A percentile compares a stretch with the other conserved stretches of the same genome.
phyloP scores from a whole-genome alignment of 2,113 vertebrate species.

The Nycticebus coucang region DNA sequence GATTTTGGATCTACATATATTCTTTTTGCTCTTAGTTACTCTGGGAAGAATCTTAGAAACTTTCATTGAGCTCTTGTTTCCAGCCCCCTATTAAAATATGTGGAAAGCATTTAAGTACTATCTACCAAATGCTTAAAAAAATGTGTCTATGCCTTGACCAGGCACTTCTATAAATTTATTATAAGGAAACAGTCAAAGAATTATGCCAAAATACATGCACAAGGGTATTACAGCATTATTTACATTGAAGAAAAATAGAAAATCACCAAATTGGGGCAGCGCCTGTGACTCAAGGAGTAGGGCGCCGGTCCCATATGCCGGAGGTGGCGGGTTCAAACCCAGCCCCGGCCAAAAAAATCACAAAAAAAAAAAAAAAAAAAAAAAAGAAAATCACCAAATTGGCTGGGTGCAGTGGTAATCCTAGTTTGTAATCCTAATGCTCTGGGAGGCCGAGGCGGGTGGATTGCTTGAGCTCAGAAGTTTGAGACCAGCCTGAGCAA shows the following conservation, averaged over 20 bases:
- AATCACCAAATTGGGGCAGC: too few relatives aligned
- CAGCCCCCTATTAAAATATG: background rate
- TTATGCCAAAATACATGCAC: background rate
- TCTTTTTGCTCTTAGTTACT: background rate
- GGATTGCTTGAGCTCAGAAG: too few relatives aligned
- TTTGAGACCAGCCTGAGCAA: too few relatives aligned
- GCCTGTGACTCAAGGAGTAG: too few relatives aligned
- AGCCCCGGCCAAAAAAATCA: too few relatives aligned
- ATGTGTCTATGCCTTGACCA: background rate
- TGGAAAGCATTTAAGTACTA: background rate
- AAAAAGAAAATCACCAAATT: background rate
- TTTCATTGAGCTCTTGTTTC: background rate
- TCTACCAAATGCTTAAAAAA: conserved; percentile 4
- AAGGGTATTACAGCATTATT: conserved; percentile 6
- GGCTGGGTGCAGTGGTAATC: too few relatives aligned
- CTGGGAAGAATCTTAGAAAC: conserved; percentile 5
- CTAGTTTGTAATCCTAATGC: too few relatives aligned
- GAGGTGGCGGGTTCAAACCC: too few relatives aligned
- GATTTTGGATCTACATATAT: background rate
- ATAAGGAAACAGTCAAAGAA: background rate
- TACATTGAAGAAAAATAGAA: conserved; percentile 3
- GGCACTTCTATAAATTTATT: conserved; percentile 11
- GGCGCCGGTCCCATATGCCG: too few relatives aligned
- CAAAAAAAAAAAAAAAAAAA: too few relatives aligned
- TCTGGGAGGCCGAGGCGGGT: too few relatives aligned